Base-by-base conservation (phyloP, 2,113 vertebrate species). In the Lophura nycthemera region DNA sequence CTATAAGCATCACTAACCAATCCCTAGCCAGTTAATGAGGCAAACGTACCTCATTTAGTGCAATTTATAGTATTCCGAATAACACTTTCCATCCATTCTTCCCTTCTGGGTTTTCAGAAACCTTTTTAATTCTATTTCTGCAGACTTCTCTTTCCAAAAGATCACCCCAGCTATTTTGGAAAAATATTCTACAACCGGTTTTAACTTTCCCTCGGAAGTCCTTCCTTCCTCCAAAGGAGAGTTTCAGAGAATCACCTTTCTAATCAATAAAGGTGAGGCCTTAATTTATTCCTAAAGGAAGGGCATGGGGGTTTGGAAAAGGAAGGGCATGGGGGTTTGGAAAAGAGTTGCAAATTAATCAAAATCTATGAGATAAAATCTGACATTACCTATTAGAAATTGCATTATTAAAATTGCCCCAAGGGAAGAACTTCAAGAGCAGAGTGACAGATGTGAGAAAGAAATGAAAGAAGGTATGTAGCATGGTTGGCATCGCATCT, bases 371-470 rank as follows among this genome's bases (percentile, higher is more conserved):
- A 89, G 74, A 93, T 83, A 18, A 77, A 88, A 80, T 65, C 56
- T 83, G 91, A 95, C 69, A 71, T 34, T 83, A 71, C 21, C 32
- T 88, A 83, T 91, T 67, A 95, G 87, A 93, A 91, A 91, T 72
- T 72, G 89, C 2, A 29, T 71, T 81, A 78, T 57, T 77, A 91
- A 89, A 92, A 93, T 81, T 86, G 50, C 11, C 91, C 63, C 79
- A 67, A 30, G 65, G 67, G 89, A 91, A 83, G 64, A 91, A 77
- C 50, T 82, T 87, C 59, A 85, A 36, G 42, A 73, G 17, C 38
- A 59, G 80, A 93, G 32, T 65, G 72, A 89, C 72, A 95, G 75
- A 92, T 67, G n/a, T 59, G 42, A 70, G 50, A 77, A 87, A 83
- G 52, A 85, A 87, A 79, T 0, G 0, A 78, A 84, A 36, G 24